These are phyloP conservation scores for Sturmia bella DNA, from an alignment of 2,888 invertebrate species.

Conservation along the genomic window DNA sequence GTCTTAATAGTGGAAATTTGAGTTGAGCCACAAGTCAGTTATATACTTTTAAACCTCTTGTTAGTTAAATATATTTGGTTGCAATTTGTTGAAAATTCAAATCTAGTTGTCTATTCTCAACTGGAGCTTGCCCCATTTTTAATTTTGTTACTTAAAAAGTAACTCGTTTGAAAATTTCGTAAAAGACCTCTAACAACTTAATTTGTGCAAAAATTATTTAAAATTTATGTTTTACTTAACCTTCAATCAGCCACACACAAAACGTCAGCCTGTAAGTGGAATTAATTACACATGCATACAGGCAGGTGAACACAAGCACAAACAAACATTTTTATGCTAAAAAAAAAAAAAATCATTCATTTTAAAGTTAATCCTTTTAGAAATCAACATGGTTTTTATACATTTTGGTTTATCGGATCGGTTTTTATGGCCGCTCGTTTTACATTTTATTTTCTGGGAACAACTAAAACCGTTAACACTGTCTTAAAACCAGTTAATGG, in stretches of 20 bases:
- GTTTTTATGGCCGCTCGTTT: not conserved
- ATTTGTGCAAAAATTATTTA: too few relatives aligned
- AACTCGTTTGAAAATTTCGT: not conserved
- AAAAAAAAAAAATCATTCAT: not conserved
- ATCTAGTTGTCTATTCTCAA: too few relatives aligned
- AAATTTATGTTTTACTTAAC: slow-evolving; percentile 1
- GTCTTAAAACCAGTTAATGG: slow-evolving; percentile 69
- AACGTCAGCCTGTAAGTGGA: not conserved
- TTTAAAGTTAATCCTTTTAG: slow-evolving; percentile 14
- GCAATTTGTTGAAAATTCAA: too few relatives aligned
- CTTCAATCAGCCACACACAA: not conserved
- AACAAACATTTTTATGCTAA: too few relatives aligned
- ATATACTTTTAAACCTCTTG: too few relatives aligned
- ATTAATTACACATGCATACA: not conserved
- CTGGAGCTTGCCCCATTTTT: too few relatives aligned
- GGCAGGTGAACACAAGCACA: too few relatives aligned
- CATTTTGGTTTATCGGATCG: not conserved
- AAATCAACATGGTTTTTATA: not conserved
- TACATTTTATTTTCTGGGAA: slow-evolving; percentile 23
- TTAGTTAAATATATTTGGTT: too few relatives aligned
- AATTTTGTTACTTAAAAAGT: too few relatives aligned
- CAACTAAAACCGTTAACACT: slow-evolving; percentile 54
- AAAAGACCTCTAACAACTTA: slow-evolving; percentile 3
- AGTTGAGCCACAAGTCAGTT: too few relatives aligned
- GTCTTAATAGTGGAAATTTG: too few relatives aligned